These are phyloP conservation scores for Himalopsyche japonica DNA, from an alignment of 2,888 invertebrate species.

Conservation along the genomic window DNA sequence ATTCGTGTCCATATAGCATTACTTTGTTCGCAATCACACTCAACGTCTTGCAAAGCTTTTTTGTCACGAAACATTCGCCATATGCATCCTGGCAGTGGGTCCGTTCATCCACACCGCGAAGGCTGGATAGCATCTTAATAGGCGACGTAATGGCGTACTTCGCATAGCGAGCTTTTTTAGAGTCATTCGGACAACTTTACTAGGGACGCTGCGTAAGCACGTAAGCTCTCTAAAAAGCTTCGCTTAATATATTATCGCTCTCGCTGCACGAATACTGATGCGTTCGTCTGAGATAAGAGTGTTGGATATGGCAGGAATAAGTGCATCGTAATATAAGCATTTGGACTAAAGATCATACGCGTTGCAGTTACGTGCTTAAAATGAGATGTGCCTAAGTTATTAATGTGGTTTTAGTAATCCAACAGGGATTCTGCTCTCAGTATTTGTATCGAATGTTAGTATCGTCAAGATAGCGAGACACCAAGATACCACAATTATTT, in stretches of 20 bases:
- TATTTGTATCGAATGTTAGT: too few species aligned
- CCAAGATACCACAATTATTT: too few species aligned
- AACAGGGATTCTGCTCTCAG: too few species aligned
- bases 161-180: not conserved
- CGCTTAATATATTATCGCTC: not conserved
- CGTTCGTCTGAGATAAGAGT: not conserved
- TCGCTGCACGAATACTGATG: not conserved
- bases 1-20: not conserved
- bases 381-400: not conserved
- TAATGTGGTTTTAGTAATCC: not conserved
- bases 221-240: not conserved
- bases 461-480: too few species aligned
- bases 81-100: not conserved
- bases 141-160: not conserved
- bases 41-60: not conserved
- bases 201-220: not conserved
- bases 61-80: not conserved
- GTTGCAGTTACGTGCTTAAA: not conserved
- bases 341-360: not conserved
- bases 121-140: conserved; percentile 14
- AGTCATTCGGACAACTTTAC: not conserved
- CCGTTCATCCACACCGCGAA: not conserved
- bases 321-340: not conserved
- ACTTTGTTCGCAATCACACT: not conserved
- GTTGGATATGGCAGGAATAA: not conserved